Evolutionary conservation across 2,113 vertebrate genomes (phyloP).

Genomic region (Oryzias javanicus): DNA sequence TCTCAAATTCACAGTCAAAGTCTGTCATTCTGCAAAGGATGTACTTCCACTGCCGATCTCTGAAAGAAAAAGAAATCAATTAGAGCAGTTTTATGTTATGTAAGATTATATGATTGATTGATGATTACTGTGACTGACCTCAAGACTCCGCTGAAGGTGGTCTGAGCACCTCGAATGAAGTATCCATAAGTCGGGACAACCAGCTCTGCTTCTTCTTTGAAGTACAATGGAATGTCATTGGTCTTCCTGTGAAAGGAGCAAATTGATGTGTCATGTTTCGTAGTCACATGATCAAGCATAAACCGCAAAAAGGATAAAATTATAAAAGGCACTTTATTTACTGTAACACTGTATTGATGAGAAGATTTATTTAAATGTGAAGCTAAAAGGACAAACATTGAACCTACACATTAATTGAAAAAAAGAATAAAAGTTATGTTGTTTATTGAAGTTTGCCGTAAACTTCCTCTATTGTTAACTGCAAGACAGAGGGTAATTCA

Average conservation of each 20-base stretch:
- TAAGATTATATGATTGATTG: neutral
- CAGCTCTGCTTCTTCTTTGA: constrained; percentile 91
- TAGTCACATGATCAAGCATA: neutral
- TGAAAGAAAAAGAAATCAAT: constrained; percentile 58
- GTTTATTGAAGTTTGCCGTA: too few species aligned
- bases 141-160: constrained; percentile 92
- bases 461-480: too few species aligned
- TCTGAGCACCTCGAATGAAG: constrained; percentile 92
- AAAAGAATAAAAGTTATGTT: too few species aligned
- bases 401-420: too few species aligned
- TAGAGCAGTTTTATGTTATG: neutral
- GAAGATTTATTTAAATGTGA: too few species aligned
- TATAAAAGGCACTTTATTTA: too few species aligned
- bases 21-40: constrained; percentile 96
- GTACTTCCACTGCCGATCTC: constrained; percentile 98
- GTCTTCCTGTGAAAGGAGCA: constrained; percentile 81
- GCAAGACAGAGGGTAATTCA: too few species aligned
- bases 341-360: too few species aligned
- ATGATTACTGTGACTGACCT: constrained; percentile 76
- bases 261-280: neutral
- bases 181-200: constrained; percentile 87
- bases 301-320: neutral
- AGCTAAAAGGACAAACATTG: too few species aligned
- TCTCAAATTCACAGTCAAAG: constrained; percentile 91
- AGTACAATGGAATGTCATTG: constrained; percentile 83